phyloP scores from a whole-genome alignment of 2,113 vertebrate species.

The Dascyllus trimaculatus region DNA sequence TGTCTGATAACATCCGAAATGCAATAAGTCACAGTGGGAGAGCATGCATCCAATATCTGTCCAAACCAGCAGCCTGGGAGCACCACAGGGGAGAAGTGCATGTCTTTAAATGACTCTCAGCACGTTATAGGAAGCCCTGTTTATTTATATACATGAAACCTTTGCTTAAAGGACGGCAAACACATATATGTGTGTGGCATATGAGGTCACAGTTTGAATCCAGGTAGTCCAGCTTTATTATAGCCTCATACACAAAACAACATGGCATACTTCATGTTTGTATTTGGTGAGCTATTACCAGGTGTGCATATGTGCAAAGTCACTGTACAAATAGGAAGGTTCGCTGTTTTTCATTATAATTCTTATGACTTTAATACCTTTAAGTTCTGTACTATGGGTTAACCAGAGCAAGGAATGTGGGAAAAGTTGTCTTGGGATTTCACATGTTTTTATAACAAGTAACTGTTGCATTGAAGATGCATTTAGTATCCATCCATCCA shows the following conservation, averaged over 20 bases:
- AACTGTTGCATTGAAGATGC: not conserved
- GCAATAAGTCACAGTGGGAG: slow-evolving; percentile 37
- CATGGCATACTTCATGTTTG: not conserved
- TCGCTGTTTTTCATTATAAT: too few relatives aligned
- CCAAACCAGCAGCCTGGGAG: not conserved
- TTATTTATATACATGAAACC: not conserved
- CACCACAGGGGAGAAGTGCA: not conserved
- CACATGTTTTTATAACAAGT: not conserved
- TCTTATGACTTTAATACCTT: too few relatives aligned
- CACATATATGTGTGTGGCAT: not conserved
- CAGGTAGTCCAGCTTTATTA: not conserved
- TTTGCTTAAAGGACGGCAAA: not conserved
- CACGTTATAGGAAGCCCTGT: not conserved
- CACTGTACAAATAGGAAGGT: too few relatives aligned
- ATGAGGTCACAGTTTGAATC: not conserved
- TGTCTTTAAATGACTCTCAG: slow-evolving; percentile 3
- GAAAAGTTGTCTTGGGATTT: too few relatives aligned
- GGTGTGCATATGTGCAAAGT: too few relatives aligned
- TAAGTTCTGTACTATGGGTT: too few relatives aligned
- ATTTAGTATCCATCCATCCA: not conserved
- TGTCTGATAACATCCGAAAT: slow-evolving; percentile 43
- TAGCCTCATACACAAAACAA: not conserved
- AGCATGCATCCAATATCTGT: slow-evolving; percentile 3
- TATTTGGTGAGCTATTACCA: not conserved
- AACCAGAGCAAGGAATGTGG: too few relatives aligned